Percentiles rank a stretch among this genome's conserved stretches.
Evolutionary conservation across 2,888 invertebrate genomes (phyloP).

Genomic region (Hermodice carunculata): DNA sequence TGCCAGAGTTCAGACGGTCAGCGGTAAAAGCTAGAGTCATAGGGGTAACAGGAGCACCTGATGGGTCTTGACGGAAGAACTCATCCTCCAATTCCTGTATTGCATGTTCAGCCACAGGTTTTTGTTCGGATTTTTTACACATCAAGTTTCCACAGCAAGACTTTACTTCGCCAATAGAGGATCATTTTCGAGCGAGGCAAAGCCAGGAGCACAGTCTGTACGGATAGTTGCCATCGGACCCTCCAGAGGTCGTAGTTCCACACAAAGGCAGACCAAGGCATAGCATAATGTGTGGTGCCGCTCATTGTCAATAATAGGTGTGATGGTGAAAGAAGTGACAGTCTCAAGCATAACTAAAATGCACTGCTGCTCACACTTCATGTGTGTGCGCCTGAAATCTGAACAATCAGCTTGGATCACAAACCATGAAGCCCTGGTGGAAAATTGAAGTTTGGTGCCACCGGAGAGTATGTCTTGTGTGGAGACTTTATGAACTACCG

Average conservation of each 20-base stretch:
- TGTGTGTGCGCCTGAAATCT: conserved; percentile 38
- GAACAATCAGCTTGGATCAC: conserved; percentile 41
- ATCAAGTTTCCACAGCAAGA: conserved; percentile 35
- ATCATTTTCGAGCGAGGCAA: conserved; percentile 28
- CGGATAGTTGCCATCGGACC: conserved; percentile 28
- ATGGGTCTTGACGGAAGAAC: conserved; percentile 40
- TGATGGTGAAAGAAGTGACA: conserved; percentile 34
- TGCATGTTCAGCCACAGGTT: conserved; percentile 48
- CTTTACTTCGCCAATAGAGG: conserved; percentile 22
- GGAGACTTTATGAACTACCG: conserved; percentile 16
- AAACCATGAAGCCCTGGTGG: conserved; percentile 30
- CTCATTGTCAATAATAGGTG: conserved; percentile 29
- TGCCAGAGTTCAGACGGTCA: conserved; percentile 36
- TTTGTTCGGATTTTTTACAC: conserved; percentile 41
- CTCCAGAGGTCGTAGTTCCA: conserved; percentile 24
- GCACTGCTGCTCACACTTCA: conserved; percentile 38
- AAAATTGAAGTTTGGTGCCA: conserved; percentile 27
- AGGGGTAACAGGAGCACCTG: conserved; percentile 21
- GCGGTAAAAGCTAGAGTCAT: conserved; percentile 22
- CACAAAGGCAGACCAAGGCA: conserved; percentile 24
- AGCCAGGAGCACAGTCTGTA: conserved; percentile 42
- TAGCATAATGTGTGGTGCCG: conserved; percentile 24
- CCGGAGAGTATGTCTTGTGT: background rate
- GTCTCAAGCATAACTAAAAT: conserved; percentile 34
- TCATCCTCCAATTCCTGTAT: conserved; percentile 45